Evolutionary conservation across 2,888 invertebrate genomes (phyloP).

Genomic region (Pammene aurita): DNA sequence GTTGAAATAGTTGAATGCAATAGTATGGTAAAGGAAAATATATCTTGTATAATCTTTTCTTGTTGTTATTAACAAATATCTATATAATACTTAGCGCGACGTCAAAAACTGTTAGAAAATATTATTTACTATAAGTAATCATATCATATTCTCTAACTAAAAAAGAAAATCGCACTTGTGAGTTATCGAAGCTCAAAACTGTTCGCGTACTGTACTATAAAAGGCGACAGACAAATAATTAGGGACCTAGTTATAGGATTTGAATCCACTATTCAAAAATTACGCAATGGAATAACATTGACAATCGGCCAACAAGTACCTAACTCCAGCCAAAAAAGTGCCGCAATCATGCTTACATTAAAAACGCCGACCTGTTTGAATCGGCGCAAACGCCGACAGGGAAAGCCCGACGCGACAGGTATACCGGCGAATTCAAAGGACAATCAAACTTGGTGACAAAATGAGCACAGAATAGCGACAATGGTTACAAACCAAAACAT

Average conservation of each 20-base stretch:
- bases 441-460: conserved; percentile 67
- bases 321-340: conserved; percentile 3
- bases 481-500: conserved; percentile 73
- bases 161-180: no score
- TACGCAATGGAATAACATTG: background rate
- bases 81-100: no score
- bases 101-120: no score
- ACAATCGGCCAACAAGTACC: background rate
- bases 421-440: conserved; percentile 52
- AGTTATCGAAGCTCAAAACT: no score
- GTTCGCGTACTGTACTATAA: no score
- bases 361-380: conserved; percentile 24
- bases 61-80: no score
- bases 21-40: no score
- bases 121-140: no score
- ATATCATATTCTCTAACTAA: no score
- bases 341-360: conserved; percentile 25
- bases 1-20: no score
- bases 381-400: conserved; percentile 24
- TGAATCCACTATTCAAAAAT: background rate
- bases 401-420: conserved; percentile 38
- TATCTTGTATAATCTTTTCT: no score
- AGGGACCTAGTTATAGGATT: background rate
- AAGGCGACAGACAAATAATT: background rate
- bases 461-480: conserved; percentile 60